Percentiles rank a stretch among this genome's conserved stretches.
phyloP scores from a whole-genome alignment of 53 echinoderm and acorn worm species.

The Paracentrotus lividus region DNA sequence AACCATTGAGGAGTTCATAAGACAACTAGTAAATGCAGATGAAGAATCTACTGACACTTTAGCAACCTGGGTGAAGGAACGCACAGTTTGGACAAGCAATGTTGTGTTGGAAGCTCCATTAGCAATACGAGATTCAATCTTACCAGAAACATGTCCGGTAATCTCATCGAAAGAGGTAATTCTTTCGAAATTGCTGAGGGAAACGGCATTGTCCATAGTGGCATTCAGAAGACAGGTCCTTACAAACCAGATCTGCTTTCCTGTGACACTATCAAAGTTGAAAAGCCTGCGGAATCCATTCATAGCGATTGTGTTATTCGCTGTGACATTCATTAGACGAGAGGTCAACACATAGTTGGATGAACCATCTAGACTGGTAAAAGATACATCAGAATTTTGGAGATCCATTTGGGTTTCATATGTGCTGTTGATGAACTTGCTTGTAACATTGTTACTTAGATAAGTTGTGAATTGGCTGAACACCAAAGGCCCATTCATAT shows the following conservation, averaged over 20 bases:
- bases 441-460: conserved; percentile 66
- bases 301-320: conserved; percentile 75
- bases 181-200: conserved; percentile 65
- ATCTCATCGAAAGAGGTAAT: conserved; percentile 76
- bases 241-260: conserved; percentile 76
- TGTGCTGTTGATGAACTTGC: conserved; percentile 75
- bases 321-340: conserved; percentile 81
- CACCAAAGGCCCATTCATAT: conserved; percentile 43
- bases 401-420: conserved; percentile 59
- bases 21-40: conserved; percentile 58
- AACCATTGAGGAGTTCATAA: conserved; percentile 74
- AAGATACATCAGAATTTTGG: conserved; percentile 59
- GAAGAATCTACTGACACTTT: conserved; percentile 31
- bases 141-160: conserved; percentile 70
- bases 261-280: conserved; percentile 80
- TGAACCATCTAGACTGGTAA: conserved; percentile 60
- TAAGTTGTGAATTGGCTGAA: conserved; percentile 27
- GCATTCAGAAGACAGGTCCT: conserved; percentile 58
- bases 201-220: conserved; percentile 61
- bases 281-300: conserved; percentile 78
- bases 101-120: conserved; percentile 66
- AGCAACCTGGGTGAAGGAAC: conserved; percentile 20
- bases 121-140: conserved; percentile 70
- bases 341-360: conserved; percentile 70
- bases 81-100: conserved; percentile 32